These are phyloP conservation scores for Tyto alba DNA, from an alignment of 2,113 vertebrate genomes.

Conservation along the genomic window DNA sequence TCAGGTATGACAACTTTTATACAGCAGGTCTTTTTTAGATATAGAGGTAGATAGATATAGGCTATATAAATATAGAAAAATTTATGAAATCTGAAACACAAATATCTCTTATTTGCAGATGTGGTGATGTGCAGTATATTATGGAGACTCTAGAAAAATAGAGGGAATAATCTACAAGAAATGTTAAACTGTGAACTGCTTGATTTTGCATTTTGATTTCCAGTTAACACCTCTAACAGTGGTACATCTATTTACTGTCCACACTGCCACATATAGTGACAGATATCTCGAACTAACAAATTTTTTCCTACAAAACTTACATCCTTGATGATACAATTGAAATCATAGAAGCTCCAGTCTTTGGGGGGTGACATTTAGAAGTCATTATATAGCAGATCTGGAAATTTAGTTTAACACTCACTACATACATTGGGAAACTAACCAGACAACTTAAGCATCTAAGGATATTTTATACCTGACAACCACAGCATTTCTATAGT, in stretches of 20 bases:
- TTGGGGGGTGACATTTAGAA: neutral
- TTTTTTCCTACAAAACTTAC: neutral
- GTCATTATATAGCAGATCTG: neutral
- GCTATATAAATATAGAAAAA: neutral
- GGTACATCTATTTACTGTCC: neutral
- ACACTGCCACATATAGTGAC: fast-evolving
- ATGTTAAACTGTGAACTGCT: neutral
- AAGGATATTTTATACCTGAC: neutral
- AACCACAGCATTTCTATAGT: neutral
- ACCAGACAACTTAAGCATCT: neutral
- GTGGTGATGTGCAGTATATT: neutral
- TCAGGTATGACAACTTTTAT: neutral
- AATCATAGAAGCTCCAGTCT: neutral
- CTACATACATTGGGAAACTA: neutral
- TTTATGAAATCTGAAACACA: neutral
- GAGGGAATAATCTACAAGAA: neutral
- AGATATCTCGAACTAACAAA: neutral
- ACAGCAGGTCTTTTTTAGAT: neutral
- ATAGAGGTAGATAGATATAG: neutral
- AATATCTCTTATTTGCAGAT: neutral
- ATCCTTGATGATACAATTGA: neutral
- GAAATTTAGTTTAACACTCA: neutral
- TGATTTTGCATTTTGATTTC: neutral
- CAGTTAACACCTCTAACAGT: neutral
- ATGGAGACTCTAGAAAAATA: neutral